Base-by-base conservation (phyloP, 2,113 vertebrate species). In the Andinoacara biseriatus region DNA sequence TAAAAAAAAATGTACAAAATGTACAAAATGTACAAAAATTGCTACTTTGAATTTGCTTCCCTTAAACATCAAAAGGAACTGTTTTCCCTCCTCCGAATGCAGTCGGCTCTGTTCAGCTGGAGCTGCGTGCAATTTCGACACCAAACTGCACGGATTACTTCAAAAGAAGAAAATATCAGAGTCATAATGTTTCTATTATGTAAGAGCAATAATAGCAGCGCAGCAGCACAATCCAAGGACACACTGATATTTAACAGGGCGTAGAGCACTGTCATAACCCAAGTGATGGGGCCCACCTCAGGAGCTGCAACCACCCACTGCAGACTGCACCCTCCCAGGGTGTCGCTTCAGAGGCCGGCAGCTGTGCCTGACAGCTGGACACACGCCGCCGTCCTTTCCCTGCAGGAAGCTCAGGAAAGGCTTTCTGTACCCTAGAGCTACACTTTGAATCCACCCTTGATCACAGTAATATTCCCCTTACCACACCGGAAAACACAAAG, bases 331-430 rank as follows among this genome's bases (percentile, higher is more conserved):
- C 87, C 89, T 85, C 82, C 82, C 75, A 72, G 82, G 33, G 75
- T 56, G 20, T 76, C 75, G 35, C 89, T 84, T 94, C 87, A 93
- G 86, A 93, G 88, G 58, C 82, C 82, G 18, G 82, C 90, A 85
- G 86, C 91, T 91, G 88, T 8, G 84, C 24, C 65, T 90, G 87
- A 92, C 92, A 94, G 93, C 91, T 93, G 87, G 93, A 92, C 91
- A 88, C 86, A 78, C 87, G 87, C 92, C 89, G 83, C 18, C 60
- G 17, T 84, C 84, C 81, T 78, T 13, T 84, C 89, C 57, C 88
- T 29, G 81, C 79, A 87, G 93, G 88, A 86, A 76, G 80, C 76
- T 24, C 56, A 11, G 80, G 83, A 81, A 67, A 84, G 75, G 58
- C 76, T 78, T 20, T 80, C 80, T 59, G 72, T 76, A 22, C 85